phyloP scores from a whole-genome alignment of 2,797 vertebrate genomes.

The Anolis apletophallus region DNA sequence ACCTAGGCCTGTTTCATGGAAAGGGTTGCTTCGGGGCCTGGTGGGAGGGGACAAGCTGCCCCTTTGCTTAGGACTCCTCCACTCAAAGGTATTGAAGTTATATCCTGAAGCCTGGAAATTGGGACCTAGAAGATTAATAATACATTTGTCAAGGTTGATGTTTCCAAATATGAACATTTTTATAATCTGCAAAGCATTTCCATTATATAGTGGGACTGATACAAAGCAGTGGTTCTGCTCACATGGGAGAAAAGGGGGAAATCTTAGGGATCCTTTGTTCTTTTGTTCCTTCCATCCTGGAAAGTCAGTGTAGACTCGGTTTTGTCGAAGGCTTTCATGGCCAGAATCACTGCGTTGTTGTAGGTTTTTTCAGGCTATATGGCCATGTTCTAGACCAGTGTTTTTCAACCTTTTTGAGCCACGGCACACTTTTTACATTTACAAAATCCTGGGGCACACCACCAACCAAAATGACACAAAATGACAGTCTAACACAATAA shows the following conservation, averaged over 20 bases:
- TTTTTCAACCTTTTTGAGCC: too few species aligned
- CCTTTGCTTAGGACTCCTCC: slow-evolving; percentile 89
- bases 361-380: too few species aligned
- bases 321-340: too few species aligned
- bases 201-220: neutral
- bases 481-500: too few species aligned
- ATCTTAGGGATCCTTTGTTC: neutral
- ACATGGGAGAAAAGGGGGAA: neutral
- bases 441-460: too few species aligned
- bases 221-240: neutral
- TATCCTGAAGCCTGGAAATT: slow-evolving; percentile 91
- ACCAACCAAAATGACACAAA: too few species aligned
- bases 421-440: too few species aligned
- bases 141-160: neutral
- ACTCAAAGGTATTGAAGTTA: slow-evolving; percentile 91
- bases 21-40: slow-evolving; percentile 84
- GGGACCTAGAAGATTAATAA: slow-evolving; percentile 78
- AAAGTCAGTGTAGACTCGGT: too few species aligned
- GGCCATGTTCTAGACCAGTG: too few species aligned
- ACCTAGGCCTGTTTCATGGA: slow-evolving; percentile 88
- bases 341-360: too few species aligned
- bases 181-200: neutral
- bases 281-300: neutral
- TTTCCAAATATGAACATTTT: slow-evolving; percentile 9
- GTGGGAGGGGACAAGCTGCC: slow-evolving; percentile 86